These are phyloP conservation scores for Sipha flava DNA, from an alignment of 1,140 invertebrate genomes.

Conservation along the genomic window DNA sequence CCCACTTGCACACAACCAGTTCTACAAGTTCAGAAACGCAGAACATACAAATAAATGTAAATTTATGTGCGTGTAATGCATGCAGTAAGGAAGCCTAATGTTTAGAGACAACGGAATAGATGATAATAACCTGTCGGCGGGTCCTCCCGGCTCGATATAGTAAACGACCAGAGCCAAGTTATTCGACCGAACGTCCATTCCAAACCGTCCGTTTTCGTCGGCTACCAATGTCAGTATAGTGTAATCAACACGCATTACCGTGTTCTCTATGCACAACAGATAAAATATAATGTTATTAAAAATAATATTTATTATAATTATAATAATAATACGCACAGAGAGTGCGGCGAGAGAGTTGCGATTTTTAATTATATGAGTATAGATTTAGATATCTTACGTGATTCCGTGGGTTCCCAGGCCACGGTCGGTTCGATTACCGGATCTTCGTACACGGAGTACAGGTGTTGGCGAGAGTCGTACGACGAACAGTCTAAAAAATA, in stretches of 20 bases:
- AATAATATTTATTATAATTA: too few relatives aligned
- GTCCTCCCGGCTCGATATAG: conserved; percentile 57
- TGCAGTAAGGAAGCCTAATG: too few relatives aligned
- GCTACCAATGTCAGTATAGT: conserved; percentile 56
- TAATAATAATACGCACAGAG: too few relatives aligned
- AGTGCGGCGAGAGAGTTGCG: too few relatives aligned
- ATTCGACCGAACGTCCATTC: conserved; percentile 32
- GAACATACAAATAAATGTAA: too few relatives aligned
- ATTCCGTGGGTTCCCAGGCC: not conserved
- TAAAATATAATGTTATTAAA: not conserved
- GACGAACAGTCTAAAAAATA: not conserved
- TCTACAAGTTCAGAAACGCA: too few relatives aligned
- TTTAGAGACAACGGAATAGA: too few relatives aligned
- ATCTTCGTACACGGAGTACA: conserved; percentile 10
- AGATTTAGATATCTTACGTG: not conserved
- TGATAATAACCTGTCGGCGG: conserved; percentile 70
- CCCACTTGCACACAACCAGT: conserved; percentile 62
- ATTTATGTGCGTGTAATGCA: too few relatives aligned
- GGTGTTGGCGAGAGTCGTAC: not conserved
- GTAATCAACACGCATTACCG: conserved; percentile 61
- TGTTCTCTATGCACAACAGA: conserved; percentile 34
- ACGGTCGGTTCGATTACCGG: not conserved
- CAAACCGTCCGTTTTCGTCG: conserved; percentile 44
- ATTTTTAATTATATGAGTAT: too few relatives aligned
- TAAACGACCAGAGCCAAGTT: conserved; percentile 47